Conservation (phyloP, 1,140 invertebrate genomes). For the Megalopta genalis region DNA sequence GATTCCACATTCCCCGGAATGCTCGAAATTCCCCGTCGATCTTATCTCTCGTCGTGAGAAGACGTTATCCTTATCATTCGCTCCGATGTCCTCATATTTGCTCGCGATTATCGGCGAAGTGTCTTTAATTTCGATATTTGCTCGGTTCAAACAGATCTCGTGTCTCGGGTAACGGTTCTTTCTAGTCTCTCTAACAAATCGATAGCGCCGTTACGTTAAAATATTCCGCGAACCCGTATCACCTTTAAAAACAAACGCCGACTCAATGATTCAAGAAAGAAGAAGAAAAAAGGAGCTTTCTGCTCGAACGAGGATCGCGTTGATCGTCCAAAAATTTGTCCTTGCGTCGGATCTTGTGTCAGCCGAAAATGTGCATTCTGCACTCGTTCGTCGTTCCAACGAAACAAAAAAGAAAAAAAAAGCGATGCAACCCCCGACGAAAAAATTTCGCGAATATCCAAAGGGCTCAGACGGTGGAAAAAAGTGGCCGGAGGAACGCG, state of each 20-base stretch:
- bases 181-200: background rate
- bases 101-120: background rate
- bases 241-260: no score
- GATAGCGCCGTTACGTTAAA: no score
- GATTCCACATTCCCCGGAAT: background rate
- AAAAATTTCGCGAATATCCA: background rate
- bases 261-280: no score
- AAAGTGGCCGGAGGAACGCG: slow-evolving; percentile 4
- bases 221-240: no score
- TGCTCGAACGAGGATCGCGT: no score
- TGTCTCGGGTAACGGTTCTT: background rate
- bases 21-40: background rate
- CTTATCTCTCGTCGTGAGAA: background rate
- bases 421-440: background rate
- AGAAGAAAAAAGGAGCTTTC: no score
- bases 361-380: background rate
- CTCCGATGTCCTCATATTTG: slow-evolving; percentile 1
- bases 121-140: background rate
- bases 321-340: no score
- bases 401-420: background rate
- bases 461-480: background rate
- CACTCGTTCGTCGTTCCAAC: background rate
- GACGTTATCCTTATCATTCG: background rate
- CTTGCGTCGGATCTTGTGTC: no score
- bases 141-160: background rate